phyloP scores from a whole-genome alignment of 2,113 vertebrate genomes.

The Leucoraja erinaceus region DNA sequence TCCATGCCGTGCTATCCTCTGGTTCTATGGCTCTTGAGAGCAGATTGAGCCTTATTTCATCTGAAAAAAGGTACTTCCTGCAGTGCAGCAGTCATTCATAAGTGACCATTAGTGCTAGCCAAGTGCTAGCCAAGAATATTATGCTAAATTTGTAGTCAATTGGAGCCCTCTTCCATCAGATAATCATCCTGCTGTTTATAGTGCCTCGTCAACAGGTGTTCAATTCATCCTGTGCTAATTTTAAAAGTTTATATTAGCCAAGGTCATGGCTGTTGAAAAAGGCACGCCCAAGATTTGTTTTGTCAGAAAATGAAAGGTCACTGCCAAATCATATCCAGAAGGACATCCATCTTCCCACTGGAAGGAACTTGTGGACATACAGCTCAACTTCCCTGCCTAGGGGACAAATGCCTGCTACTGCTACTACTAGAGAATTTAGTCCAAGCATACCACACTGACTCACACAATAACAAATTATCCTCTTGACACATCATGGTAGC shows the following conservation, averaged over 20 bases:
- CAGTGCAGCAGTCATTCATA: too few species aligned
- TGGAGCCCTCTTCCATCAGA: not conserved
- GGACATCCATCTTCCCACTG: not conserved
- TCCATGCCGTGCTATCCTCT: too few species aligned
- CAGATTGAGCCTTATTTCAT: too few species aligned
- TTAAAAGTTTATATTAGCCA: not conserved
- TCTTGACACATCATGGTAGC: too few species aligned
- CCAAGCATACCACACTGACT: too few species aligned
- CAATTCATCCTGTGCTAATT: not conserved
- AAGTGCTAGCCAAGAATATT: too few species aligned
- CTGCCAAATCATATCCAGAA: not conserved
- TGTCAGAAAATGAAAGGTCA: not conserved
- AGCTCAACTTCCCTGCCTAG: not conserved
- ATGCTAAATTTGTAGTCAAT: not conserved
- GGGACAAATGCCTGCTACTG: not conserved
- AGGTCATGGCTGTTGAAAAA: not conserved
- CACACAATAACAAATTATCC: not conserved
- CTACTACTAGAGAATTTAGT: not conserved
- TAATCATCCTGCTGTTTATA: not conserved
- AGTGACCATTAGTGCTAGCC: too few species aligned
- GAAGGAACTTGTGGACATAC: not conserved
- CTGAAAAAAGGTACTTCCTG: too few species aligned
- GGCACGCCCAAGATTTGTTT: not conserved
- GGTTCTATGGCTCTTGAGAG: too few species aligned
- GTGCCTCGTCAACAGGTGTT: not conserved